Evolutionary conservation across 1,140 invertebrate species (phyloP).

Genomic region (Drosophila mauritiana): DNA sequence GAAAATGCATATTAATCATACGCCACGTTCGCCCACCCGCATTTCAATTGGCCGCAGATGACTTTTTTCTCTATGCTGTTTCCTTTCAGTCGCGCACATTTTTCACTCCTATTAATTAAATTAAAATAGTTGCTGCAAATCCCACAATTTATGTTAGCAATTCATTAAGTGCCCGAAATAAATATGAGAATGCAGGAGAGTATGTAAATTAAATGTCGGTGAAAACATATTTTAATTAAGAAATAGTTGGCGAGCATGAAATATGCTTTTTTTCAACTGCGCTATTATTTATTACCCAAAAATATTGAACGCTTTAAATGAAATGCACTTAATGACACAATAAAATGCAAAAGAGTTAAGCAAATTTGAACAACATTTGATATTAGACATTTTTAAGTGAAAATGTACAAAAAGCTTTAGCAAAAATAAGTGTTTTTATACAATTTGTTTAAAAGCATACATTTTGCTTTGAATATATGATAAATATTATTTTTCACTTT

Average conservation of each 20-base stretch:
- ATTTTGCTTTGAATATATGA: background rate
- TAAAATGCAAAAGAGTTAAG: too few relatives aligned
- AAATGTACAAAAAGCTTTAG: too few relatives aligned
- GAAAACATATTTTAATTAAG: constrained; percentile 48
- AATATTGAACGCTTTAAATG: constrained; percentile 21
- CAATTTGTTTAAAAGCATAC: too few relatives aligned
- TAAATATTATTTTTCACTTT: background rate
- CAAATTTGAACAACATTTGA: background rate
- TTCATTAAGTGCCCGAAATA: constrained; percentile 45
- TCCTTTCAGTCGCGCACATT: constrained; percentile 35
- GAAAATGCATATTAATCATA: constrained; percentile 75
- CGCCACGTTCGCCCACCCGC: constrained; percentile 54
- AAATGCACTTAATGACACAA: background rate
- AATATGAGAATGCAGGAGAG: constrained; percentile 4
- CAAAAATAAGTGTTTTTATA: too few relatives aligned
- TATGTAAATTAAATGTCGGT: constrained; percentile 31
- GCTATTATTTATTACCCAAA: background rate
- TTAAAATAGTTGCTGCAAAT: constrained; percentile 45
- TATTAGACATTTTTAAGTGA: background rate
- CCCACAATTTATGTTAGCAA: constrained; percentile 51
- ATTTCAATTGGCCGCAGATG: constrained; percentile 71
- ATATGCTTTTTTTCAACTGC: constrained; percentile 8
- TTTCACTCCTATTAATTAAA: constrained; percentile 68
- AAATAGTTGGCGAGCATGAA: constrained; percentile 18
- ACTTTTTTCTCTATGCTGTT: constrained; percentile 32